phyloP scores from a whole-genome alignment of 2,888 invertebrate genomes.

The Rotaria sp. region DNA sequence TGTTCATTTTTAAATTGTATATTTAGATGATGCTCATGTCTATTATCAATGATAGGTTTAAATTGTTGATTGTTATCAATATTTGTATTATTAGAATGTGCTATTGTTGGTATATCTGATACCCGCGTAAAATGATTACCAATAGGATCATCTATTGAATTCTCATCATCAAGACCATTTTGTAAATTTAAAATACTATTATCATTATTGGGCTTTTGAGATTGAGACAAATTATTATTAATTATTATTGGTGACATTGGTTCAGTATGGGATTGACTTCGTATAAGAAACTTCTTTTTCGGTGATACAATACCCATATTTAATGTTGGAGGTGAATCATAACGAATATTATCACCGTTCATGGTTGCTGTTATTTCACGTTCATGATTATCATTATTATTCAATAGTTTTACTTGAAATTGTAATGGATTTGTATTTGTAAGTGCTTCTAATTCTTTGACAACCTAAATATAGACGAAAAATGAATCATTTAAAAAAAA shows the following conservation, averaged over 20 bases:
- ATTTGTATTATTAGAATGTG: background rate
- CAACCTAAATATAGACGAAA: background rate
- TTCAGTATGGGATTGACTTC: slow-evolving; percentile 22
- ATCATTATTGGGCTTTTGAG: background rate
- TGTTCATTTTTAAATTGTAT: background rate
- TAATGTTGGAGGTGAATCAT: background rate
- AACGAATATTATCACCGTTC: background rate
- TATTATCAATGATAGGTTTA: background rate
- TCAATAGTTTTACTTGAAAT: background rate
- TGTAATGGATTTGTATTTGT: background rate
- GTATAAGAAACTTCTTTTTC: background rate
- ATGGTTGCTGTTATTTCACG: background rate
- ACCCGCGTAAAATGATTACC: background rate
- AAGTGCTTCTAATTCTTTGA: background rate
- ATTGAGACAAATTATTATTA: background rate
- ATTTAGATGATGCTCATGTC: background rate
- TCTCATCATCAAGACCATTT: background rate
- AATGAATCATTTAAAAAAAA: background rate
- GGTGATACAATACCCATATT: background rate
- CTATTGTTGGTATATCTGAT: background rate
- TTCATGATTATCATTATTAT: background rate
- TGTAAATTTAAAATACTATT: slow-evolving; percentile 9
- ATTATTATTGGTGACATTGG: background rate
- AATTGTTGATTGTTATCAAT: background rate
- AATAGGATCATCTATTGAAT: background rate